phyloP scores from a whole-genome alignment of 2,888 invertebrate genomes.

The Chrysolina haemoptera region DNA sequence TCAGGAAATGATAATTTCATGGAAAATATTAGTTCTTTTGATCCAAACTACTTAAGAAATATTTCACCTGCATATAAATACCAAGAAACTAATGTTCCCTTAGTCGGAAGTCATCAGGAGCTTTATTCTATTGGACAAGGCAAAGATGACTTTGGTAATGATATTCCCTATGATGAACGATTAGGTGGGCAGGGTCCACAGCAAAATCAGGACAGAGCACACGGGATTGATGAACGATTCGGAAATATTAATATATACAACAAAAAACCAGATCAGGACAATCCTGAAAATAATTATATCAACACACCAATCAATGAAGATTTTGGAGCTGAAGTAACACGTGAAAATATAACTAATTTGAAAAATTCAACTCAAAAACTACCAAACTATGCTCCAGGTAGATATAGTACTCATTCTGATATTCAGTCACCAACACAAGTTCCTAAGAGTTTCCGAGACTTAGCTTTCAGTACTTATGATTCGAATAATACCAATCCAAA shows the following conservation, averaged over 20 bases:
- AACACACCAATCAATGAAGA: conserved; percentile 1
- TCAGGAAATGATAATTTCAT: not conserved
- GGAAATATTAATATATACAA: conserved; percentile 1
- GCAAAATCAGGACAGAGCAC: not conserved
- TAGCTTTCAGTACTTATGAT: conserved; percentile 56
- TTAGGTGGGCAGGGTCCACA: not conserved
- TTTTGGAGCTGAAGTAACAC: conserved; percentile 25
- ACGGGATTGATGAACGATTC: not conserved
- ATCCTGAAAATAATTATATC: conserved; percentile 26
- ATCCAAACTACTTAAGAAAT: not conserved
- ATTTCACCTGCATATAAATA: conserved; percentile 8
- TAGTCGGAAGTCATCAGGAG: not conserved
- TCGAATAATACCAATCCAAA: conserved; percentile 30
- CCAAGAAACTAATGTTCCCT: conserved; percentile 12
- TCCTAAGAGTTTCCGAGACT: conserved; percentile 55
- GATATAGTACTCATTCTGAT: conserved; percentile 48
- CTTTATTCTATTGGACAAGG: not conserved
- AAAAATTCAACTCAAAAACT: conserved; percentile 33
- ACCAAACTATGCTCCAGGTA: conserved; percentile 54
- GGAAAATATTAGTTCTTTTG: conserved; percentile 6
- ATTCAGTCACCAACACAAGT: conserved; percentile 45
- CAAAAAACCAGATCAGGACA: conserved; percentile 14
- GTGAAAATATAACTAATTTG: conserved; percentile 40
- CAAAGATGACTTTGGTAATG: not conserved
- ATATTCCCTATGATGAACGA: not conserved